Percentiles rank a stretch among this genome's conserved stretches.
phyloP scores from a whole-genome alignment of 2,113 vertebrate genomes.

The Chloropsis hardwickii region DNA sequence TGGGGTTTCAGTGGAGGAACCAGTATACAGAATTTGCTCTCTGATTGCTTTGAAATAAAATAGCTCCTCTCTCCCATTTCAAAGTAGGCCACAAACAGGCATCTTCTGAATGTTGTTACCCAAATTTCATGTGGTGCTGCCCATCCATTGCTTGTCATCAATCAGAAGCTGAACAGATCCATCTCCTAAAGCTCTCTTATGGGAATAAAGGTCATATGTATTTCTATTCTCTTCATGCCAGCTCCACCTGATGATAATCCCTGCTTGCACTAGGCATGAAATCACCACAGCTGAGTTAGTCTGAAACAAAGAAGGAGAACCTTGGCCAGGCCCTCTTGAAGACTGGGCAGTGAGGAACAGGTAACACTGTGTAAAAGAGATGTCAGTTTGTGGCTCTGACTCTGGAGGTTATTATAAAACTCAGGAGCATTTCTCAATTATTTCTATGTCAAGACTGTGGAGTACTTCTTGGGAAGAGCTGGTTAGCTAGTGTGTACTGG shows the following conservation, averaged over 20 bases:
- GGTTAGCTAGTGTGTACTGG: background rate
- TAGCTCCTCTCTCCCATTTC: background rate
- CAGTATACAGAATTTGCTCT: background rate
- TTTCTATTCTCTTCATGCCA: background rate
- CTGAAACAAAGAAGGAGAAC: background rate
- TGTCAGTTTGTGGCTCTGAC: fast-evolving
- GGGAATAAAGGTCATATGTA: fast-evolving
- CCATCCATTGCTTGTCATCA: background rate
- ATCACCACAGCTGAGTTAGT: background rate
- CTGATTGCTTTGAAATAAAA: background rate
- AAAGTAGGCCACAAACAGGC: background rate
- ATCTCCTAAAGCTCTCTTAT: background rate
- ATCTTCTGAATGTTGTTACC: background rate
- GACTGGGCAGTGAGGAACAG: fast-evolving
- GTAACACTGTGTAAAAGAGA: fast-evolving
- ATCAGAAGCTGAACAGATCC: background rate
- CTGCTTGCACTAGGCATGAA: background rate
- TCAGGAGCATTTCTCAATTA: background rate
- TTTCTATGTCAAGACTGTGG: background rate
- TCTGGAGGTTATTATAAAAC: background rate
- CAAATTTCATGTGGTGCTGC: background rate
- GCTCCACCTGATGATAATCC: background rate
- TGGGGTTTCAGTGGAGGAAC: background rate
- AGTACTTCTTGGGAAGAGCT: background rate
- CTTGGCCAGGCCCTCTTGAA: fast-evolving